phyloP scores from a whole-genome alignment of 37 sponge, comb jelly and placozoan genomes.

The Beroe forskalii region DNA sequence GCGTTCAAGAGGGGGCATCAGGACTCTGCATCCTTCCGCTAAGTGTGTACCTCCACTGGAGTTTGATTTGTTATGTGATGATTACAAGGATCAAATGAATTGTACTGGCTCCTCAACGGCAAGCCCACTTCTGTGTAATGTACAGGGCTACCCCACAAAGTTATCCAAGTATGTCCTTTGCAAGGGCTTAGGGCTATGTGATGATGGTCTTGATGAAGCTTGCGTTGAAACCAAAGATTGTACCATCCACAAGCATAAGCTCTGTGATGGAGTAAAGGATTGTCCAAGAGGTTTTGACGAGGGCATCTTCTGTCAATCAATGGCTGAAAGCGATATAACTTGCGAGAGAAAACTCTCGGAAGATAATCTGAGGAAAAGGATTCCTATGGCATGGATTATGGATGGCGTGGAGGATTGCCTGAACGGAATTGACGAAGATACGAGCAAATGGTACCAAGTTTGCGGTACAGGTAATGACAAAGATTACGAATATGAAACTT shows the following conservation, averaged over 20 bases:
- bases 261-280: background rate
- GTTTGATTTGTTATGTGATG: background rate
- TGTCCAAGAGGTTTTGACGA: background rate
- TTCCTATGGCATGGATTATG: background rate
- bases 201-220: background rate
- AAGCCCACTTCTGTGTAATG: background rate
- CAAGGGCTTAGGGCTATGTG: background rate
- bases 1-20: background rate
- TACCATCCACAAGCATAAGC: conserved; percentile 14
- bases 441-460: background rate
- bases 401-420: background rate
- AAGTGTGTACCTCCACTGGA: background rate
- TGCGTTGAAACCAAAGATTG: background rate
- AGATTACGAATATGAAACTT: background rate
- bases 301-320: background rate
- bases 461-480: background rate
- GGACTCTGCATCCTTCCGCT: background rate
- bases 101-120: background rate
- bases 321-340: background rate
- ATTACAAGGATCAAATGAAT: background rate
- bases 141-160: background rate
- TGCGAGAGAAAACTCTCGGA: background rate
- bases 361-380: no score
- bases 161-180: background rate
- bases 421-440: conserved; percentile 1